Evolutionary conservation across 2,797 vertebrate species (phyloP), one percentile per base, ranked within the genome.

Genomic region (Catostomus latipinnis): DNA sequence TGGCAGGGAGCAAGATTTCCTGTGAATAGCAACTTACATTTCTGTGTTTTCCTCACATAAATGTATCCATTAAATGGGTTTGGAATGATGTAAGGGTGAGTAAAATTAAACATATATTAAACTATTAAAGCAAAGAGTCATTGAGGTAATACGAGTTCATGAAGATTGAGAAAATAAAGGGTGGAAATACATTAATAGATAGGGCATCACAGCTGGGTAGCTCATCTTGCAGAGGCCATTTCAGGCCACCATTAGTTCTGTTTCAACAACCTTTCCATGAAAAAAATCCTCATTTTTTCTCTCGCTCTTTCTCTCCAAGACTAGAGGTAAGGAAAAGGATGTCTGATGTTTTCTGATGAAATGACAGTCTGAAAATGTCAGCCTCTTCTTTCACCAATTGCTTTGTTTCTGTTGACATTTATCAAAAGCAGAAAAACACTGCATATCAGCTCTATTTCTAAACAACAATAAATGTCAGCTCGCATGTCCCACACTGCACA

Each of bases 331-430:
- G 50, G 76, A 81, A 71, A 84, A 78, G 78, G 71, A 82, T 76
- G 82, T 77, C 73, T 82, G 78, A 81, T 58, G 87, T 84, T 88
- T 88, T 84, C 85, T 82, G 84, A 87, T 83, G 80, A 84, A 87
- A 88, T 88, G 89, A 83, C 67, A 14, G 83, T 89, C 89, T 89
- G 90, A 91, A 93, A 93, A 94, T 93, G 92, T 92, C 91, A 93
- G 75, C 85, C 73, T 81, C 77, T 82, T 86, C 87, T 84, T 84
- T 85, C 79, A 82, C 82, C 74, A 14, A 12, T 80, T 83, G 83
- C 88, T 93, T 92, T 91, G 90, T 91, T 88, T 90, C 86, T 83
- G 86, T 85, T 91, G 90, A 92, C 92, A 93, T 93, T 93, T 90
- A 89, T 83, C 86, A 84, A 63, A 81, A 83, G 81, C 86, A 13